Conservation (phyloP, 2,888 invertebrate species). For the Polydrusus pterygomalis region DNA sequence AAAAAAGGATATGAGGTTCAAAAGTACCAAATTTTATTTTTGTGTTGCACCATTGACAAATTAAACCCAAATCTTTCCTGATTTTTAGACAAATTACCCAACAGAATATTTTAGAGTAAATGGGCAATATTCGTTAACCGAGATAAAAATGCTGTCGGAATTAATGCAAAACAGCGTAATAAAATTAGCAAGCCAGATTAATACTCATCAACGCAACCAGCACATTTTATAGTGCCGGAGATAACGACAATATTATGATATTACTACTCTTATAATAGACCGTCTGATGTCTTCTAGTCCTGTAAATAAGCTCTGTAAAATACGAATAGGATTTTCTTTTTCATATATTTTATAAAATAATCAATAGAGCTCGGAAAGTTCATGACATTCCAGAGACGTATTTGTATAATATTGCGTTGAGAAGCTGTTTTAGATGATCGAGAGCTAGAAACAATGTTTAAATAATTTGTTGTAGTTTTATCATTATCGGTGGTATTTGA, state of each 20-base stretch:
- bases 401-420: too few relatives aligned
- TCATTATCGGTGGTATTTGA: too few relatives aligned
- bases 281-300: not conserved
- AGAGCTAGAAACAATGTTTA: too few relatives aligned
- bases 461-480: too few relatives aligned
- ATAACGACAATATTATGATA: slow-evolving; percentile 5
- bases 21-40: too few relatives aligned
- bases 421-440: too few relatives aligned
- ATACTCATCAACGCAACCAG: slow-evolving; percentile 18
- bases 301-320: not conserved
- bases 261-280: slow-evolving; percentile 10
- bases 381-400: too few relatives aligned
- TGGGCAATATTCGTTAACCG: slow-evolving; percentile 21
- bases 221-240: slow-evolving; percentile 11
- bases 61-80: not conserved
- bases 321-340: not conserved
- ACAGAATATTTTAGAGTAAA: slow-evolving; percentile 13
- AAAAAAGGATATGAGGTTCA: too few relatives aligned
- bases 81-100: slow-evolving; percentile 19
- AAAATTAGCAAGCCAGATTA: slow-evolving; percentile 19
- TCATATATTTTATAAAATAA: too few relatives aligned
- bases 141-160: slow-evolving; percentile 16
- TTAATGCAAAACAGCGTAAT: slow-evolving; percentile 14
- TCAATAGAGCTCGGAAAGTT: too few relatives aligned
- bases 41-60: not conserved